phyloP scores from a whole-genome alignment of 2,113 vertebrate genomes.

The Pithys albifrons region DNA sequence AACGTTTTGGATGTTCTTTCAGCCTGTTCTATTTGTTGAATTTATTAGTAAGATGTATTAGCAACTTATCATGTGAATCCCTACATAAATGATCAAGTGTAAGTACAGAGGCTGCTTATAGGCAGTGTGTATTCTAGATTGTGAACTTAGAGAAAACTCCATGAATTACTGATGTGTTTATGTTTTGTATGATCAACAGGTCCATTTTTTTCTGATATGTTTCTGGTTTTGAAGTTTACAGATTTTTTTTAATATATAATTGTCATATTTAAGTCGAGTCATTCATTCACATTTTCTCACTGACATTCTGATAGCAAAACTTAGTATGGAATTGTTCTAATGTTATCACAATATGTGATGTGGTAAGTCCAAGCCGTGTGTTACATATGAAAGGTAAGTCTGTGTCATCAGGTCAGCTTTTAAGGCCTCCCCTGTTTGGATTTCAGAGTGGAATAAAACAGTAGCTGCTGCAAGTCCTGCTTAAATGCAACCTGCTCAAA shows the following conservation, averaged over 20 bases:
- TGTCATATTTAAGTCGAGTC: background rate
- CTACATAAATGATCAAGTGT: background rate
- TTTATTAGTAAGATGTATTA: background rate
- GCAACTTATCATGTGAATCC: background rate
- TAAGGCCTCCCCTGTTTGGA: background rate
- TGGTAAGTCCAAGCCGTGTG: background rate
- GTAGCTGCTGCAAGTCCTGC: background rate
- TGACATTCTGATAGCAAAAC: background rate
- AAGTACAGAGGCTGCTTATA: background rate
- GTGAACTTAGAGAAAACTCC: background rate
- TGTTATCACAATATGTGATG: background rate
- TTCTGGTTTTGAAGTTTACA: background rate
- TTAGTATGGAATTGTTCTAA: background rate
- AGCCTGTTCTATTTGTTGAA: background rate
- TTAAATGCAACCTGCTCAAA: background rate
- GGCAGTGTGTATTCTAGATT: background rate
- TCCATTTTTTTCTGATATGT: background rate
- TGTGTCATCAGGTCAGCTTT: background rate
- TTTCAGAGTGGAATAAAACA: conserved; percentile 21
- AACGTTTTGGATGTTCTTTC: background rate
- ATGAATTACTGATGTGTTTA: background rate
- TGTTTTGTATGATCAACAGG: background rate
- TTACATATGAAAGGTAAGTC: background rate
- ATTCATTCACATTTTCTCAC: background rate
- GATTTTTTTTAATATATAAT: background rate